Conservation (phyloP, 1,140 invertebrate species). For the Colletes latitarsis region DNA sequence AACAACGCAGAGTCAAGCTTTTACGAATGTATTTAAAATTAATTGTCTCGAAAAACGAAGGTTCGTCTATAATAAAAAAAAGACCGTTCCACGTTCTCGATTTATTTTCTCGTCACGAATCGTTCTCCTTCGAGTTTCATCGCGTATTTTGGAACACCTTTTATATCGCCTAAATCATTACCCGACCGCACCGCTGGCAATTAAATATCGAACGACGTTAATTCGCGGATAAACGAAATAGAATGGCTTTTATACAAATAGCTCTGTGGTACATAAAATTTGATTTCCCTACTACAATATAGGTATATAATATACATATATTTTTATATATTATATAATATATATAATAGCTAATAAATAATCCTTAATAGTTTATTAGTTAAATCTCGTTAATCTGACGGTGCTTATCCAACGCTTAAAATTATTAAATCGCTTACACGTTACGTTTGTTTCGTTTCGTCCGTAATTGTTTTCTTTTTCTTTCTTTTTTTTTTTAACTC, state of each 20-base stretch:
- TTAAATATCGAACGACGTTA: slow-evolving; percentile 53
- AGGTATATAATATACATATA: slow-evolving; percentile 61
- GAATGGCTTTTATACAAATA: slow-evolving; percentile 70
- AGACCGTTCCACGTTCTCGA: not conserved
- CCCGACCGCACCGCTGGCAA: slow-evolving; percentile 45
- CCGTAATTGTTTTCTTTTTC: slow-evolving; percentile 3
- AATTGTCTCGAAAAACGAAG: too few relatives aligned
- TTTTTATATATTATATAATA: slow-evolving; percentile 53
- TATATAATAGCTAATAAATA: slow-evolving; percentile 67
- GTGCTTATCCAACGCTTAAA: slow-evolving; percentile 60
- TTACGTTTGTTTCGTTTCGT: slow-evolving; percentile 32
- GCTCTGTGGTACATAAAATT: slow-evolving; percentile 68
- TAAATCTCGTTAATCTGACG: slow-evolving; percentile 52
- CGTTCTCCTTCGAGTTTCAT: too few relatives aligned
- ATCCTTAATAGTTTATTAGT: slow-evolving; percentile 63
- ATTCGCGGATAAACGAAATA: slow-evolving; percentile 49
- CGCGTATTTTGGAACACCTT: not conserved
- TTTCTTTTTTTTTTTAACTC: slow-evolving; percentile 6
- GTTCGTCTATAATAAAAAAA: too few relatives aligned
- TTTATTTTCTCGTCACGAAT: not conserved
- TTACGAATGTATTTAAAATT: too few relatives aligned
- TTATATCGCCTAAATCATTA: slow-evolving; percentile 53
- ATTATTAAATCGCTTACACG: slow-evolving; percentile 62
- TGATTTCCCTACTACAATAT: slow-evolving; percentile 66
- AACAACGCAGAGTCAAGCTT: too few relatives aligned